Evolutionary conservation across 2,113 vertebrate genomes (phyloP).

Genomic region (Diadophis punctatus): DNA sequence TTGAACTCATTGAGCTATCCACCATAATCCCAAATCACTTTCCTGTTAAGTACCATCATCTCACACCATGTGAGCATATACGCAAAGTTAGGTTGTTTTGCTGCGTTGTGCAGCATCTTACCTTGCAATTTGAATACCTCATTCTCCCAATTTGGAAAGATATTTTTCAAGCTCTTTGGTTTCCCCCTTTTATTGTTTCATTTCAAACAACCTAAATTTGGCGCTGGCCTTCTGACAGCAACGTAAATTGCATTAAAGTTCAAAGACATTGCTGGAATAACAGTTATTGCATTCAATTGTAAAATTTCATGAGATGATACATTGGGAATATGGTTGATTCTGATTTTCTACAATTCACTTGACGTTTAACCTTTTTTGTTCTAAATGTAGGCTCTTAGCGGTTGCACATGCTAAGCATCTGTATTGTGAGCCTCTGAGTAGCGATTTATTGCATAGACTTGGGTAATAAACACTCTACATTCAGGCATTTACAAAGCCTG

Average conservation of each 20-base stretch:
- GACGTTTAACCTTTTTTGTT: not conserved
- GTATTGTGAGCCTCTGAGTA: not conserved
- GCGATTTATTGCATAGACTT: not conserved
- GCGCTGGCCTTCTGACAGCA: not conserved
- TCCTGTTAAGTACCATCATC: not conserved
- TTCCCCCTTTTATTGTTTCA: not conserved
- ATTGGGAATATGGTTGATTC: not conserved
- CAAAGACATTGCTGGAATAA: not conserved
- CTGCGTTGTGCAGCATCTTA: not conserved
- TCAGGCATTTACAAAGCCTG: not conserved
- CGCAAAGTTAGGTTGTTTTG: not conserved
- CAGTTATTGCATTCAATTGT: not conserved
- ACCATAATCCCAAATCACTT: not conserved
- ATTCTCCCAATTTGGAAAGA: not conserved
- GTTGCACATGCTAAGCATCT: not conserved
- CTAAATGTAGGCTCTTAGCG: not conserved
- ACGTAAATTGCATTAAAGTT: not conserved
- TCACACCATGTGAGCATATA: not conserved
- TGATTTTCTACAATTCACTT: constrained; percentile 9
- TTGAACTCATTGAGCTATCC: not conserved
- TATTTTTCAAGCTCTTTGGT: not conserved
- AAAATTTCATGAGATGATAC: not conserved
- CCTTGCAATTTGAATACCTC: not conserved
- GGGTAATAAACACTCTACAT: not conserved
- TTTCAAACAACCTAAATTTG: not conserved